Percentiles rank a stretch among this genome's conserved stretches.
phyloP scores from a whole-genome alignment of 2,113 vertebrate species.

The Nycticryphes semicollaris region DNA sequence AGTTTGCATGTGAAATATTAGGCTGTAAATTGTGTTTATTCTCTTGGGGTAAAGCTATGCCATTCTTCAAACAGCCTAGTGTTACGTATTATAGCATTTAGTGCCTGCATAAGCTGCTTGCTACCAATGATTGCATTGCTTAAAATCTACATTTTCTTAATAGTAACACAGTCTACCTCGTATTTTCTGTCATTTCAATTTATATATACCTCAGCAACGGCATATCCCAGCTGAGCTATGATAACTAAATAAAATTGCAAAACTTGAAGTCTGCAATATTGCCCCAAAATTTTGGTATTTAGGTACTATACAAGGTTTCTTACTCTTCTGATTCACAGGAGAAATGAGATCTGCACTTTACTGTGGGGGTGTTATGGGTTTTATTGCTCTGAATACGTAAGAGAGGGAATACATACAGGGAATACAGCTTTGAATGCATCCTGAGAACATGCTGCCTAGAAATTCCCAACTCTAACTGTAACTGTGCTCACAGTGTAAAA shows the following conservation, averaged over 20 bases:
- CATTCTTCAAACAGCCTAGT: neutral
- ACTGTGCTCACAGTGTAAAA: neutral
- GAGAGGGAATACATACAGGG: neutral
- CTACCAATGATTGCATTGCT: slow-evolving; percentile 13
- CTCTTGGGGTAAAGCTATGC: neutral
- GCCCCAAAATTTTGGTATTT: slow-evolving; percentile 21
- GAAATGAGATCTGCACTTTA: slow-evolving; percentile 38
- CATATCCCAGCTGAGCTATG: slow-evolving; percentile 12
- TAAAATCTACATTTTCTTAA: slow-evolving; percentile 10
- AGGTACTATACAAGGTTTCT: slow-evolving; percentile 28
- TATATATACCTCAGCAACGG: neutral
- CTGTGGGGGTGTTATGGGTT: neutral
- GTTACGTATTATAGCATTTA: neutral
- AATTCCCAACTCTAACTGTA: neutral
- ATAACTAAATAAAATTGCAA: slow-evolving; percentile 60
- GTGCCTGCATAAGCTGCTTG: neutral
- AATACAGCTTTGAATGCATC: slow-evolving; percentile 6
- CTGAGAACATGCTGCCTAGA: neutral
- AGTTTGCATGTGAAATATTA: neutral
- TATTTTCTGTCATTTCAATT: slow-evolving; percentile 43
- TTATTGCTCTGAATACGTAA: slow-evolving; percentile 22
- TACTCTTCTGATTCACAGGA: slow-evolving; percentile 44
- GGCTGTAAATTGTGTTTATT: neutral
- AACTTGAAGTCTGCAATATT: slow-evolving; percentile 38
- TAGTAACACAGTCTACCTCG: neutral